Evolutionary conservation across 2,113 vertebrate genomes (phyloP).

Genomic region (Trematomus loennbergii): DNA sequence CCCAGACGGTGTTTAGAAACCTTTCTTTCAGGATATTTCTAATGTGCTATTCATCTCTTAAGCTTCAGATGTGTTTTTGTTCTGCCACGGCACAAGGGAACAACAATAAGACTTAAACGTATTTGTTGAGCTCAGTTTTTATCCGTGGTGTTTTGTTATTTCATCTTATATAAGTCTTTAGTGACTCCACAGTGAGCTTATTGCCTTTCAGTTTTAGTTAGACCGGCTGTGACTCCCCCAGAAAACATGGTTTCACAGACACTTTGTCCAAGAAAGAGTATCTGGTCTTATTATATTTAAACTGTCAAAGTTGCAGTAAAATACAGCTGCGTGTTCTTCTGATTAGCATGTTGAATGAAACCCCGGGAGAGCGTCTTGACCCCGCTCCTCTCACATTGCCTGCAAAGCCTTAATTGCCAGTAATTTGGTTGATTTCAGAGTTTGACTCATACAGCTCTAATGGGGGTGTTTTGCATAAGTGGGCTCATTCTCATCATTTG

Average conservation of each 20-base stretch:
- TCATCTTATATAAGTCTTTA: slow-evolving; percentile 18
- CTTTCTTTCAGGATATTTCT: slow-evolving; percentile 28
- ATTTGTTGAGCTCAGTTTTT: slow-evolving; percentile 13
- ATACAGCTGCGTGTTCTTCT: slow-evolving; percentile 7
- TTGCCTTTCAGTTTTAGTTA: background rate
- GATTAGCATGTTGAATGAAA: slow-evolving; percentile 19
- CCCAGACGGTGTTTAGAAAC: slow-evolving; percentile 17
- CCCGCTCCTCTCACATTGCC: slow-evolving; percentile 16
- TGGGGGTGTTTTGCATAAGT: slow-evolving; percentile 10
- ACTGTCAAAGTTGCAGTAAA: slow-evolving; percentile 15
- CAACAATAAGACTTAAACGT: slow-evolving; percentile 34
- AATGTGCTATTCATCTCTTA: slow-evolving; percentile 39
- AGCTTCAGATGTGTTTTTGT: slow-evolving; percentile 34
- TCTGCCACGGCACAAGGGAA: slow-evolving; percentile 42
- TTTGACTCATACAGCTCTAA: slow-evolving; percentile 22
- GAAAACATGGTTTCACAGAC: background rate
- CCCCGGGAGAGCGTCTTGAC: slow-evolving; percentile 25
- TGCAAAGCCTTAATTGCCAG: slow-evolving; percentile 9
- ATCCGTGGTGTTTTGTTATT: slow-evolving; percentile 1
- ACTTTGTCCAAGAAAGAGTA: background rate
- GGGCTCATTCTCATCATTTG: background rate
- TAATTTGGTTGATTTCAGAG: slow-evolving; percentile 16
- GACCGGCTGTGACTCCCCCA: background rate
- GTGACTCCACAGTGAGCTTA: background rate
- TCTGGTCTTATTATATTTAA: slow-evolving; percentile 3